Evolutionary conservation across 37 sponge, comb jelly and placozoan species (phyloP).

Genomic region (Agelas oroides): DNA sequence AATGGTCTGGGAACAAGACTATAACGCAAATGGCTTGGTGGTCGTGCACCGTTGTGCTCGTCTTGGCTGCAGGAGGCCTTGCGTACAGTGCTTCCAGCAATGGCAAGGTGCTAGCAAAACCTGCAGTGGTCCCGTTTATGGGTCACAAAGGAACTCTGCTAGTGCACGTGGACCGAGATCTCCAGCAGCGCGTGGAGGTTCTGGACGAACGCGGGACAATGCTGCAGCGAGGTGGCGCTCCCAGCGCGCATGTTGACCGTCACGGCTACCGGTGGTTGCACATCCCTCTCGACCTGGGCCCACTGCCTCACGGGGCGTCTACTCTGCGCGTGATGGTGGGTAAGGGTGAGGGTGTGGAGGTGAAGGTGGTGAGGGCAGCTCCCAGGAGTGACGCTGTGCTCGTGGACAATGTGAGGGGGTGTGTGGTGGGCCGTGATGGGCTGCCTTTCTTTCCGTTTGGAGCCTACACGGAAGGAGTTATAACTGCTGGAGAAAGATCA

Average conservation of each 20-base stretch:
- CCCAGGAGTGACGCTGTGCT: neutral
- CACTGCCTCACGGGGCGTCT: neutral
- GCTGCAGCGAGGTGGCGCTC: neutral
- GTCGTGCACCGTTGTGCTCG: neutral
- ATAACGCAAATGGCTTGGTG: no score
- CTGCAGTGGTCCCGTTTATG: neutral
- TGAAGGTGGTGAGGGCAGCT: neutral
- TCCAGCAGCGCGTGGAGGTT: neutral
- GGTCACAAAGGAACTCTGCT: neutral
- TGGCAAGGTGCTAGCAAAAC: neutral
- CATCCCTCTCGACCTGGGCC: neutral
- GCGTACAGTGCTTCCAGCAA: no score
- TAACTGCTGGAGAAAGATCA: neutral
- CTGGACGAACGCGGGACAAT: neutral
- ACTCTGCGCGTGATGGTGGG: neutral
- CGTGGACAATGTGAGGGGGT: neutral
- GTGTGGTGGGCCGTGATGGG: constrained; percentile 8
- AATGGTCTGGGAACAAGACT: no score
- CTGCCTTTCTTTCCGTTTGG: constrained; percentile 20
- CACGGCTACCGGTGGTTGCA: neutral
- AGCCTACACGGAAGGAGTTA: constrained; percentile 4
- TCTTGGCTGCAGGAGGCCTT: neutral
- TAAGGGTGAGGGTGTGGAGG: neutral
- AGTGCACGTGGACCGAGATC: neutral
- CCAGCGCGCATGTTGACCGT: neutral